These are phyloP conservation scores for Parambassis ranga DNA, from an alignment of 2,797 vertebrate species.

Conservation along the genomic window DNA sequence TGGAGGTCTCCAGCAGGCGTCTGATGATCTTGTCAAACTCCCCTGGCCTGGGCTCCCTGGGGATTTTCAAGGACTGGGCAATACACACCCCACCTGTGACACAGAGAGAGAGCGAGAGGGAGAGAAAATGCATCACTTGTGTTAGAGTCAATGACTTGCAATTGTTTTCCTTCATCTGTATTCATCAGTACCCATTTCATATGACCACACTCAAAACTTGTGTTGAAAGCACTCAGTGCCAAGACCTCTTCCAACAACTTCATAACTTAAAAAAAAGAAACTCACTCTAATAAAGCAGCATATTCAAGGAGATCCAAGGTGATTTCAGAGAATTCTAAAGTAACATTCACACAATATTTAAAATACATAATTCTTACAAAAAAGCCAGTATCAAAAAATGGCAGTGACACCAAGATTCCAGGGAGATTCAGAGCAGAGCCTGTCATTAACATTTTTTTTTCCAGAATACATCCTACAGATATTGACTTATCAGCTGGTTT, in stretches of 20 bases:
- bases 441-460: too few species aligned
- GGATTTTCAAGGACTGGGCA: constrained; percentile 95
- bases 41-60: constrained; percentile 87
- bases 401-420: too few species aligned
- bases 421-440: too few species aligned
- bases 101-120: background rate
- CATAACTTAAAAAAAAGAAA: constrained; percentile 1
- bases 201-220: background rate
- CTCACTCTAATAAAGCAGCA: background rate
- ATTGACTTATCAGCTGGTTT: too few species aligned
- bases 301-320: background rate
- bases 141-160: constrained; percentile 12
- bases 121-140: background rate
- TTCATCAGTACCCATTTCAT: background rate
- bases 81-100: constrained; percentile 89
- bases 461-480: too few species aligned
- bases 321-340: background rate
- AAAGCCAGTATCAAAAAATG: too few species aligned
- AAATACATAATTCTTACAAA: too few species aligned
- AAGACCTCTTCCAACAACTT: background rate
- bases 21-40: constrained; percentile 91
- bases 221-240: background rate
- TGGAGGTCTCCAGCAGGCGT: constrained; percentile 93
- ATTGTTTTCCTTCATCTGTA: background rate
- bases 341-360: too few species aligned